Conservation (phyloP, 2,113 vertebrate species). For the Motacilla tschutschensis region DNA sequence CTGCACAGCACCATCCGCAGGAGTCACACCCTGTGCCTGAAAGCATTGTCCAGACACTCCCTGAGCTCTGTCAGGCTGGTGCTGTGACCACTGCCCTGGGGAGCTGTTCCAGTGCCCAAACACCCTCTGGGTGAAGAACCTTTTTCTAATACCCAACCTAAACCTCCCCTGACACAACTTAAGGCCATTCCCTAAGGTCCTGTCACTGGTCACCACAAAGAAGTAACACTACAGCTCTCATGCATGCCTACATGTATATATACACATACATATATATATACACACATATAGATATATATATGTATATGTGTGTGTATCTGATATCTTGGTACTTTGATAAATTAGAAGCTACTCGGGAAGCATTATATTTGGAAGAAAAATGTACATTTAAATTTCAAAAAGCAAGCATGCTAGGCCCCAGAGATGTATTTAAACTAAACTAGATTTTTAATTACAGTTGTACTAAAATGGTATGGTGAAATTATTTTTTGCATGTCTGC, state of each 20-base stretch:
- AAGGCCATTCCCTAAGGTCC: rapidly evolving
- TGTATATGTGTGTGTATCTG: neutral
- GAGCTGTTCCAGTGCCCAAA: neutral
- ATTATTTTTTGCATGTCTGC: neutral
- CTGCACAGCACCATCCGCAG: neutral
- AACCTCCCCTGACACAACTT: neutral
- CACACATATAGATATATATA: rapidly evolving
- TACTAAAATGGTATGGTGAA: rapidly evolving
- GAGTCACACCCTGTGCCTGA: neutral
- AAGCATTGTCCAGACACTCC: rapidly evolving
- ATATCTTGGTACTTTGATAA: neutral
- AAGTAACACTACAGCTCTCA: neutral
- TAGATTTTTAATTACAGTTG: neutral
- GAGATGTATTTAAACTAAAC: neutral
- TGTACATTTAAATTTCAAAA: neutral
- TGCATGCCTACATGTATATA: neutral
- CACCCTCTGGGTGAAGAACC: neutral
- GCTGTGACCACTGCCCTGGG: neutral
- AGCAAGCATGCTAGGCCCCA: neutral
- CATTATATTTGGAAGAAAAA: neutral
- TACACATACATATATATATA: too few species aligned
- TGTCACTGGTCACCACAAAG: neutral
- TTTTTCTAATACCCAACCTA: neutral
- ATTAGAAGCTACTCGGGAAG: neutral
- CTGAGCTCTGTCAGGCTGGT: neutral